Conservation (phyloP, 2,113 vertebrate genomes). For the Petrocephalus microphthalmus region DNA sequence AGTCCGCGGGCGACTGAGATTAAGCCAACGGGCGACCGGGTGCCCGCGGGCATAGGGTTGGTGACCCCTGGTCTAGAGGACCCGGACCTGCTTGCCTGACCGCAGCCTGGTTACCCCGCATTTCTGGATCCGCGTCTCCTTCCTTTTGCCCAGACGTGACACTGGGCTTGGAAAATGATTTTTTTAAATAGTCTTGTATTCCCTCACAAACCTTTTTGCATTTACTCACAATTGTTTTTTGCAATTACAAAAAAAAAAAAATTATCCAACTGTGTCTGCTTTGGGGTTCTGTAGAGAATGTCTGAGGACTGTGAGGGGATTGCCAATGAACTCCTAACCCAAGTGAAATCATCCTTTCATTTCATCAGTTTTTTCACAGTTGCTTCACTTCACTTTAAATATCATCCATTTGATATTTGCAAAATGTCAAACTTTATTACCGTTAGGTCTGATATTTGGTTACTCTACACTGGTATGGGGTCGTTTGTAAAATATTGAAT, state of each 20-base stretch:
- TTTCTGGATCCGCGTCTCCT: too few species aligned
- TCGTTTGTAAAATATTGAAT: too few species aligned
- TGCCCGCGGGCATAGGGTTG: too few species aligned
- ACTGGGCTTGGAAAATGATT: neutral
- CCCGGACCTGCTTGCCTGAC: too few species aligned
- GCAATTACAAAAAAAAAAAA: neutral
- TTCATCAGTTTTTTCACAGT: neutral
- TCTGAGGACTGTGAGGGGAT: neutral
- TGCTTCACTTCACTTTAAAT: neutral
- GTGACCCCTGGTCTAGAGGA: too few species aligned
- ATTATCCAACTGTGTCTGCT: neutral
- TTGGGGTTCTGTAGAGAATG: neutral
- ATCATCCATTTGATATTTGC: neutral
- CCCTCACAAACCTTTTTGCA: neutral
- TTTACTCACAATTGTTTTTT: neutral
- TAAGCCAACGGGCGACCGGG: too few species aligned
- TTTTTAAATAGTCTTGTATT: too few species aligned
- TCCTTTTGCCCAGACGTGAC: too few species aligned
- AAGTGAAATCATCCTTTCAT: neutral
- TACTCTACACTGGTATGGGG: too few species aligned
- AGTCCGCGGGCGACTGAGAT: too few species aligned
- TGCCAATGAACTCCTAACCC: neutral
- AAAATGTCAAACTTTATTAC: neutral
- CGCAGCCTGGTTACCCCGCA: too few species aligned
- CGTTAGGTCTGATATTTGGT: neutral